phyloP scores from a whole-genome alignment of 2,797 vertebrate genomes.

The Melanotaenia nigrans region DNA sequence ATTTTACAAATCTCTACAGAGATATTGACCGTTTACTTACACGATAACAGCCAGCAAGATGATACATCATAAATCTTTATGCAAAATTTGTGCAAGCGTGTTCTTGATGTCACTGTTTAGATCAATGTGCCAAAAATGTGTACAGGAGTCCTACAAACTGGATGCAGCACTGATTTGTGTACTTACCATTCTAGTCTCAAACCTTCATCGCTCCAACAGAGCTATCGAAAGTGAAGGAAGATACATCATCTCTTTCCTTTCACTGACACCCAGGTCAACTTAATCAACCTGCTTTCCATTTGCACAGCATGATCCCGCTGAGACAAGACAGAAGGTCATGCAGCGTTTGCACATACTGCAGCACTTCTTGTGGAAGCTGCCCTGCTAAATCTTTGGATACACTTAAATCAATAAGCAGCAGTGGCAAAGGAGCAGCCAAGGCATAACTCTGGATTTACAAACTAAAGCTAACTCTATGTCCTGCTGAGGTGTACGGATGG shows the following conservation, averaged over 20 bases:
- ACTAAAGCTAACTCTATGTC: background rate
- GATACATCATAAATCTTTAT: background rate
- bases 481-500: background rate
- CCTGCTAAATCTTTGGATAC: slow-evolving; percentile 16
- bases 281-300: slow-evolving; percentile 68
- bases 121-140: slow-evolving; percentile 9
- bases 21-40: background rate
- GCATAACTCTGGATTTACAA: background rate
- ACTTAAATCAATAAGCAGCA: slow-evolving; percentile 36
- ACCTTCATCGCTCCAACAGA: slow-evolving; percentile 30
- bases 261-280: slow-evolving; percentile 64
- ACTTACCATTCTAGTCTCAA: background rate
- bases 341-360: slow-evolving; percentile 40
- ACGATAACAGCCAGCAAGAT: background rate
- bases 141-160: slow-evolving; percentile 3
- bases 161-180: background rate
- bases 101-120: slow-evolving; percentile 1
- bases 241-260: slow-evolving; percentile 34
- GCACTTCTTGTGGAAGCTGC: slow-evolving; percentile 5
- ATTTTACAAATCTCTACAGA: background rate
- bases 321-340: slow-evolving; percentile 59
- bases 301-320: slow-evolving; percentile 55
- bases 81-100: background rate
- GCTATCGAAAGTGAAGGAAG: slow-evolving; percentile 36
- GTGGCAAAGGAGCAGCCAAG: background rate